Conservation (phyloP, 2,113 vertebrate genomes). For the Chamaetylas fuelleborni region DNA sequence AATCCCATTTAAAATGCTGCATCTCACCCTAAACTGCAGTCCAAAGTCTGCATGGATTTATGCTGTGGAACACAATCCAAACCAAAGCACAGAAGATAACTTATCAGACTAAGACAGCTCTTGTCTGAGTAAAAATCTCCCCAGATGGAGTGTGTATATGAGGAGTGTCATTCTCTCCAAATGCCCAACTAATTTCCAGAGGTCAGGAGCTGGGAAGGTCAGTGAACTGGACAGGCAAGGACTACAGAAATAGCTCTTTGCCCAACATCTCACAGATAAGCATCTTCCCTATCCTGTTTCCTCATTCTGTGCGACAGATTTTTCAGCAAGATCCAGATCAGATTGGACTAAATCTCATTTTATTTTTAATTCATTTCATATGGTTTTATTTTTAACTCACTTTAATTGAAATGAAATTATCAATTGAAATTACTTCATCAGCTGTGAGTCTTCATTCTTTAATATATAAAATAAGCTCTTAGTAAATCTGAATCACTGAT, state of each 20-base stretch:
- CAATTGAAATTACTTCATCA: constrained; percentile 52
- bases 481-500: not conserved
- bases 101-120: not conserved
- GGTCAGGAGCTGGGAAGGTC: not conserved
- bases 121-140: not conserved
- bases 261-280: not conserved
- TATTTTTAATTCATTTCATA: constrained; percentile 48
- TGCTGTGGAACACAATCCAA: not conserved
- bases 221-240: not conserved
- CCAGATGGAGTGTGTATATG: not conserved
- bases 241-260: not conserved
- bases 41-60: not conserved
- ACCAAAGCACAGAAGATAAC: not conserved
- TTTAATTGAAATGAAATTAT: constrained; percentile 55
- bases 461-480: not conserved
- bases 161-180: not conserved
- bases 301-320: not conserved
- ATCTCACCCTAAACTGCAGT: not conserved
- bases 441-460: constrained; percentile 23
- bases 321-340: constrained; percentile 27
- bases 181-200: not conserved
- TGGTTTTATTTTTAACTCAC: constrained; percentile 45
- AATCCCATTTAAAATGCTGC: not conserved
- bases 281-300: not conserved
- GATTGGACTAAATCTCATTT: constrained; percentile 13